These are phyloP conservation scores for Andrena trimmerana DNA, from an alignment of 2,888 invertebrate genomes.

Conservation along the genomic window DNA sequence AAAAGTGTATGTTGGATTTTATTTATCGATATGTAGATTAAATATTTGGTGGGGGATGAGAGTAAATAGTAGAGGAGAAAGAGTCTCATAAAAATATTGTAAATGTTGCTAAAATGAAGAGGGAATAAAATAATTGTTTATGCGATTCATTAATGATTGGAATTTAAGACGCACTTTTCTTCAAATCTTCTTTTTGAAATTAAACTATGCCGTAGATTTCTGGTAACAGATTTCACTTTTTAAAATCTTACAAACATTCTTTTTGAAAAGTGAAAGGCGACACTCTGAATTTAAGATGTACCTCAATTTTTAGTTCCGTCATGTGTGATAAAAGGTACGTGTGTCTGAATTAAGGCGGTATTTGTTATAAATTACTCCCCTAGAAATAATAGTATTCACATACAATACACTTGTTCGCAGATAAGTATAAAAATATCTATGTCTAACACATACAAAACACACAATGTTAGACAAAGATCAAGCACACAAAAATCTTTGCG, in stretches of 20 bases:
- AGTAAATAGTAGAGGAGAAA: too few relatives aligned
- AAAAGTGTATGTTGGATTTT: not conserved
- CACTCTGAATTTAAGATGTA: not conserved
- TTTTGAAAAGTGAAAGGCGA: not conserved
- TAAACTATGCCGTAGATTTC: not conserved
- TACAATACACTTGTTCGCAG: not conserved
- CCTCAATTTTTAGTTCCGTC: not conserved
- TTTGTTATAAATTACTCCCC: too few relatives aligned
- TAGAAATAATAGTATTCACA: not conserved
- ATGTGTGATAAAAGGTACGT: too few relatives aligned
- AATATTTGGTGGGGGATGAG: too few relatives aligned
- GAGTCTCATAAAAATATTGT: too few relatives aligned
- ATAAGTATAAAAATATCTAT: not conserved
- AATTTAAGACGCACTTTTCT: not conserved
- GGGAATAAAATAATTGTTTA: too few relatives aligned
- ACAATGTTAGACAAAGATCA: conserved; percentile 4
- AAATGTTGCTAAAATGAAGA: too few relatives aligned
- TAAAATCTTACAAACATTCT: not conserved
- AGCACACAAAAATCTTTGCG: conserved; percentile 14
- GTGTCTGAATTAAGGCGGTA: too few relatives aligned
- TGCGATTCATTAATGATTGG: not conserved
- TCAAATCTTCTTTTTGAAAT: too few relatives aligned
- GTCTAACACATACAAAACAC: not conserved
- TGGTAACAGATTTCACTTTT: not conserved
- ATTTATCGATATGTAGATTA: not conserved